Base-by-base conservation (phyloP, 1,140 invertebrate species). In the Cryptotermes secundus region DNA sequence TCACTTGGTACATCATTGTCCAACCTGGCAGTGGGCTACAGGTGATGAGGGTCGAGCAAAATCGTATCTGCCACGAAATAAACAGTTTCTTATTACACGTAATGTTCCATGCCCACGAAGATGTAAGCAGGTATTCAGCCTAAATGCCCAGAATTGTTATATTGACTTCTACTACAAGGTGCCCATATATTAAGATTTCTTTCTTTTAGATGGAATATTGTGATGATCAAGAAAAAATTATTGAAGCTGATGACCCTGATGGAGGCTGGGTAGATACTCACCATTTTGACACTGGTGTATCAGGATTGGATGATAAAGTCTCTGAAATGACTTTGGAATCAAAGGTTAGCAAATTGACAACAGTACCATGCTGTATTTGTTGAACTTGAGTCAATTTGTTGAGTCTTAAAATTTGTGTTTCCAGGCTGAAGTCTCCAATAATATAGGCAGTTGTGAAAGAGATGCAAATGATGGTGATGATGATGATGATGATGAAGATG, bases 261-360 rank as follows among this genome's bases (percentile, higher is more conserved):
- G 97, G 96, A 84, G 98, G 98, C 49, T 99, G 99, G 99, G 98
- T 99, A 3, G 99, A 99, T 89, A 99, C 99, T 31, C 98, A 99
- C 91, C 97, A 98, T 90, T 96, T 94, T 88, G 94, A 95, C 86
- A 89, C 91, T 85, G 89, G 92, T 59, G 90, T 90, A 26, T 88
- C 90, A 42, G 91, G 91, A 34, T 84, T 95, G 24, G 94, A 96
- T 86, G 96, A 97, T 84, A 96, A 96, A 90, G 93, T 94, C 81
- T 90, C 90, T 86, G 94, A 93, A 88, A 94, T 94, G 93, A 92
- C 91, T 12, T 86, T 94, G 35, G 93, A 93, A 83, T 87, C 89
- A 34, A 92, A 93, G 87, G 90, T 91, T 88, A 87, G 86, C 14
- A 72, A n/a, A 49, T 1, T 1, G 10, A 49, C 22, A 49, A 3